Evolutionary conservation across 92 coral and sea anemone species (phyloP).

Genomic region (Anthopleura xanthogrammica): DNA sequence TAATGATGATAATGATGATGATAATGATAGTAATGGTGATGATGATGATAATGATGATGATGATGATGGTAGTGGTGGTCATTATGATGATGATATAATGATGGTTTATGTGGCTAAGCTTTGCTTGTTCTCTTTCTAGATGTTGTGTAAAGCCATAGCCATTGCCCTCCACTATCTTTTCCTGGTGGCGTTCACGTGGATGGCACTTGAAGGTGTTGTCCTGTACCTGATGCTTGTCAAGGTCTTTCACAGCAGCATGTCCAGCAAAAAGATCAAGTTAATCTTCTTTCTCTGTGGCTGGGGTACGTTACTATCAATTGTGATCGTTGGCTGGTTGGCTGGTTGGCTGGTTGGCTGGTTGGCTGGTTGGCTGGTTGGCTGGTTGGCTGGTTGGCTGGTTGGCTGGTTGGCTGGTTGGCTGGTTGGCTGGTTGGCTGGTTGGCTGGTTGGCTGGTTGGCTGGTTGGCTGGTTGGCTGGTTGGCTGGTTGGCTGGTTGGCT

Average conservation of each 20-base stretch:
- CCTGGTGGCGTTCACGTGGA: conserved; percentile 90
- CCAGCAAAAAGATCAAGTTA: conserved; percentile 61
- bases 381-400: too few species aligned
- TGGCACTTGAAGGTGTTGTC: conserved; percentile 94
- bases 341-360: neutral
- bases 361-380: too few species aligned
- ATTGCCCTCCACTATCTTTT: conserved; percentile 79
- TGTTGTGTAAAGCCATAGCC: conserved; percentile 70
- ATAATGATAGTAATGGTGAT: neutral
- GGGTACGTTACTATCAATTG: conserved; percentile 60
- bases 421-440: too few species aligned
- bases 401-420: too few species aligned
- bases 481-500: too few species aligned
- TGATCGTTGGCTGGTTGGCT: neutral
- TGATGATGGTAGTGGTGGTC: neutral
- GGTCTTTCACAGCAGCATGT: conserved; percentile 76
- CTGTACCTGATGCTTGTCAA: conserved; percentile 85
- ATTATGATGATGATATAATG: neutral
- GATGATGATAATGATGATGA: neutral
- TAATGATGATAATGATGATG: neutral
- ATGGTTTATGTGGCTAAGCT: neutral
- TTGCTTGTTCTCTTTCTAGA: neutral
- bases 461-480: too few species aligned
- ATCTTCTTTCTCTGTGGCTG: conserved; percentile 83
- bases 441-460: too few species aligned